These are phyloP conservation scores for Canis aureus DNA, from an alignment of 2,113 vertebrate genomes.

Conservation along the genomic window DNA sequence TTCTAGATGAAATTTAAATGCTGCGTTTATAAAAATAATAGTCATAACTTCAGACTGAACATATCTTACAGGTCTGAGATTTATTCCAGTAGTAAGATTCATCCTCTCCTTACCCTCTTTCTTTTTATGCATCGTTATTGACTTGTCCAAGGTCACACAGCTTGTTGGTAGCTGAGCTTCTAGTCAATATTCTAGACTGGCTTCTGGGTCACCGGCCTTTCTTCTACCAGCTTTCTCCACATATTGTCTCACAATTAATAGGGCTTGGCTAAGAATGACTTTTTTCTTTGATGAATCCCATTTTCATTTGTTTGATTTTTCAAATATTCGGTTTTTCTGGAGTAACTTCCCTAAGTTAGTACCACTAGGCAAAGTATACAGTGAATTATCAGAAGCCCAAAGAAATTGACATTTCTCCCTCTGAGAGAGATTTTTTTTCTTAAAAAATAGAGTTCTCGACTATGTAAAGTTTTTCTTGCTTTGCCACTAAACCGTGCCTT, in stretches of 20 bases:
- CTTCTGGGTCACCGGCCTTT: background rate
- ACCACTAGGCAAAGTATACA: background rate
- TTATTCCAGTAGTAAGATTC: background rate
- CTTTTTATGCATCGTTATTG: background rate
- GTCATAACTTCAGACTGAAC: background rate
- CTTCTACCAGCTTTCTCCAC: background rate
- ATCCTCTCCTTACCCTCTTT: background rate
- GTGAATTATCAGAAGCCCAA: background rate
- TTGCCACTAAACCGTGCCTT: background rate
- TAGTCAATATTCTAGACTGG: background rate
- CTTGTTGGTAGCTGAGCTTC: background rate
- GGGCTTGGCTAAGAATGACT: background rate
- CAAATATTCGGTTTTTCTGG: conserved; percentile 38
- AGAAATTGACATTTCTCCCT: background rate
- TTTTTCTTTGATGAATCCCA: background rate
- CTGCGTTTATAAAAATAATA: background rate
- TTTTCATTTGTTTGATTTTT: conserved; percentile 43
- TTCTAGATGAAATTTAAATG: conserved; percentile 25
- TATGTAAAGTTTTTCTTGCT: background rate
- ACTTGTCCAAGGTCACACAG: conserved; percentile 35
- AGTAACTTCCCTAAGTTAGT: background rate
- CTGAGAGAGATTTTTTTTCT: conserved; percentile 42
- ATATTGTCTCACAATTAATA: background rate
- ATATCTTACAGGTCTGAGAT: background rate
- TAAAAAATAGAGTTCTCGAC: background rate